Evolutionary conservation across 2,113 vertebrate species (phyloP), one percentile per base, ranked within the genome.

Genomic region (Spheniscus mendiculus): DNA sequence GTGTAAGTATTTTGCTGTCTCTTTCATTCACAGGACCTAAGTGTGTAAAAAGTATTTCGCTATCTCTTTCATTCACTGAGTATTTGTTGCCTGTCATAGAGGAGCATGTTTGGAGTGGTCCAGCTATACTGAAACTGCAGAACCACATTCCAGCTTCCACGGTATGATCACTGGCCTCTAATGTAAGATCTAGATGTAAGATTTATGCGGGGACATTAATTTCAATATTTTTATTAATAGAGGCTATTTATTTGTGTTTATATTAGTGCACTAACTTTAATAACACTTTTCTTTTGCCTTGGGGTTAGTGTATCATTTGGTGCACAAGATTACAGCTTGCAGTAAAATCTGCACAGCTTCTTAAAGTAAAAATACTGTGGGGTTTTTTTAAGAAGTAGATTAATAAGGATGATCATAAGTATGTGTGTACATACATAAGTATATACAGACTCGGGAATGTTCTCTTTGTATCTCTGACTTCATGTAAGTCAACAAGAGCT

Each of bases 341-440:
- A 91, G n/a, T 69, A 81, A 89, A 91, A 74, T 47, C 56, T 45
- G 23, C 20, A 47, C 40, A 76, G 20, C 30, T 80, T 36, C 45
- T 91, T 67, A 22, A 72, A 38, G 19, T 73, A 44, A 66, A 82
- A 76, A 65, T 40, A n/a, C 5, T 49, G 32, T 1, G 0, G 0
- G 0, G 0, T 2, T 49, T 66, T 81, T 74, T 42, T 5, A 80
- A 80, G 16, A 22, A 71, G 30, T 12, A 67, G 25, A 27, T 80
- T 70, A 61, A 55, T 50, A 62, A 66, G 56, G 34, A 15, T 80
- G 22, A 36, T 59, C 12, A 6, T 76, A 50, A 66, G 15, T 34
- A 50, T 5, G 4, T 6, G 3, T 70, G 23, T 55, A 52, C n/a
- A 8, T 49, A 36, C 4, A 2, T 26, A 73, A 63, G 36, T 61